Percentiles rank a stretch among this genome's conserved stretches.
These are phyloP conservation scores for Zaprionus inermis DNA, from an alignment of 1,140 invertebrate species.

Conservation along the genomic window DNA sequence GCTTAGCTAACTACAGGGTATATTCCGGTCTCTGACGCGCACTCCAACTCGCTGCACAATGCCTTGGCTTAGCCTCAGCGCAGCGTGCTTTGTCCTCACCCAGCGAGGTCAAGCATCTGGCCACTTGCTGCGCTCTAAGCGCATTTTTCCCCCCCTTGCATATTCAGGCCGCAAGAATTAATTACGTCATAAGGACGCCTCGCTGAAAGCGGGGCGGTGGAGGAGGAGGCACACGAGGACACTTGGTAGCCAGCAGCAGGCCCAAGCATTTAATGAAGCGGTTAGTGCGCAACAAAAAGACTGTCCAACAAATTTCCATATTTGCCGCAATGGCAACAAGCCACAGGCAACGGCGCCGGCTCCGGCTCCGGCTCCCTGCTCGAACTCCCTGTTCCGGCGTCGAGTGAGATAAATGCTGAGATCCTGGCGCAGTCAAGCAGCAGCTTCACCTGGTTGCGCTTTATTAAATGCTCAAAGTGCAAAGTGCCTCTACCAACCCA, in stretches of 20 bases:
- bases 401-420: slow-evolving; percentile 71
- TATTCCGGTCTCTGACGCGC: not conserved
- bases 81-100: not conserved
- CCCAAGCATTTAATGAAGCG: slow-evolving; percentile 76
- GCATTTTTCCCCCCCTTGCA: slow-evolving; percentile 30
- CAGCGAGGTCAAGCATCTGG: slow-evolving; percentile 21
- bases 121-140: slow-evolving; percentile 34
- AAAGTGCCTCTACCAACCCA: not conserved
- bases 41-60: not conserved
- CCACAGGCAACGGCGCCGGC: slow-evolving; percentile 10
- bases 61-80: slow-evolving; percentile 8
- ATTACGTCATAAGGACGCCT: slow-evolving; percentile 65
- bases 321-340: slow-evolving; percentile 10
- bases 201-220: not conserved
- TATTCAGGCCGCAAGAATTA: slow-evolving; percentile 72
- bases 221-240: slow-evolving; percentile 37
- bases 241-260: slow-evolving; percentile 45
- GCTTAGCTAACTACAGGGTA: not conserved
- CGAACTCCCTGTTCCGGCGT: slow-evolving; percentile 15
- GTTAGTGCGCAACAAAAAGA: slow-evolving; percentile 36
- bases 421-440: slow-evolving; percentile 26
- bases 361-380: not conserved
- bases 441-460: slow-evolving; percentile 2
- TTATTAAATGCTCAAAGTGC: slow-evolving; percentile 3
- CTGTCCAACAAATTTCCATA: slow-evolving; percentile 25